Percentiles rank a stretch among this genome's conserved stretches.
These are phyloP conservation scores for Malurus melanocephalus DNA, from an alignment of 2,113 vertebrate genomes.

Conservation along the genomic window DNA sequence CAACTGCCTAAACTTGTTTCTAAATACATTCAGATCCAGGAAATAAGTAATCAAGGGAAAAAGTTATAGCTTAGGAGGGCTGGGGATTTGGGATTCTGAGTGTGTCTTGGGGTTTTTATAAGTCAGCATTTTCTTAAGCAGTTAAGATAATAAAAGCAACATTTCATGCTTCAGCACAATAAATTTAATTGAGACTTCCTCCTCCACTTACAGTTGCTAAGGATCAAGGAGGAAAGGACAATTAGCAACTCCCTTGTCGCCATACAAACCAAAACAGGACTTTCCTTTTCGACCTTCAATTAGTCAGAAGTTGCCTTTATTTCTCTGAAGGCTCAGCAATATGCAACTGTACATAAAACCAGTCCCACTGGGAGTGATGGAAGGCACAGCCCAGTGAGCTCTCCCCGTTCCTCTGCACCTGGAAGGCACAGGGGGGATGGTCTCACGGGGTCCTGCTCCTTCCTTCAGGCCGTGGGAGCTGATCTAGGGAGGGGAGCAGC, in stretches of 20 bases:
- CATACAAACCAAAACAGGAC: neutral
- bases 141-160: neutral
- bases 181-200: constrained; percentile 13
- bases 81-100: neutral
- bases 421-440: neutral
- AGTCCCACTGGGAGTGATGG: neutral
- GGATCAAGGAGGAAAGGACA: constrained; percentile 37
- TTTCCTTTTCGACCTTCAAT: neutral
- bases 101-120: neutral
- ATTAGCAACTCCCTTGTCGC: constrained; percentile 7
- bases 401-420: neutral
- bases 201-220: neutral
- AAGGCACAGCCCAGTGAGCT: neutral
- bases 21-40: neutral
- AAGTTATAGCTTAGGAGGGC: neutral
- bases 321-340: neutral
- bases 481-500: neutral
- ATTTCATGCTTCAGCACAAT: neutral
- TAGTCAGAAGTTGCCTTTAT: neutral
- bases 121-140: constrained; percentile 10
- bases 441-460: accelerated
- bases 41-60: neutral
- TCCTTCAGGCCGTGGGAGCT: neutral
- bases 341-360: neutral
- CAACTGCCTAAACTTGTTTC: neutral